A percentile compares a stretch with the other conserved stretches of the same genome.
Evolutionary conservation across 92 coral and sea anemone genomes (phyloP).

Genomic region (Epizoanthus illoricatus): DNA sequence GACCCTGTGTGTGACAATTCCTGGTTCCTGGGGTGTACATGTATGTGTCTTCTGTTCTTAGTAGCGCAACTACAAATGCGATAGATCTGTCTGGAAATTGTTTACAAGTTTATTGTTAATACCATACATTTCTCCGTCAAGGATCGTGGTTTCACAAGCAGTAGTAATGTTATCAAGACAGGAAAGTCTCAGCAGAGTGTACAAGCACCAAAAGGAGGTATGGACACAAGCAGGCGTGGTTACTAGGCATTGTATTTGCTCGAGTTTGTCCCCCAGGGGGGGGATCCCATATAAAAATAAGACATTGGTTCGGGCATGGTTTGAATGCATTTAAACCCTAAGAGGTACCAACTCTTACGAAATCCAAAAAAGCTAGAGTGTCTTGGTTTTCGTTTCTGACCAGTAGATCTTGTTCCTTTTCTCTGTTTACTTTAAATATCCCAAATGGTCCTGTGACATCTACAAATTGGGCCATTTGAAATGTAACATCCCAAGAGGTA

Average conservation of each 20-base stretch:
- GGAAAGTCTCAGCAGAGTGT: slow-evolving; percentile 65
- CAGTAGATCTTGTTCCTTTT: no score
- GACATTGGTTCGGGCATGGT: background rate
- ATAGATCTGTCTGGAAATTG: background rate
- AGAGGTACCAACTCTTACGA: no score
- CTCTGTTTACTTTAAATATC: no score
- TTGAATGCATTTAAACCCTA: no score
- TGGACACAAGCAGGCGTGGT: background rate
- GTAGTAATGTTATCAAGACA: slow-evolving; percentile 77
- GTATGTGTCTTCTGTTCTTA: no score
- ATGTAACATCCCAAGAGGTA: no score
- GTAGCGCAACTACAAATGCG: no score
- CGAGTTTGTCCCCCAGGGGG: background rate
- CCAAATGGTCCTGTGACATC: no score
- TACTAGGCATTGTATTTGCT: slow-evolving; percentile 9
- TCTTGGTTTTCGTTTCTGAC: no score
- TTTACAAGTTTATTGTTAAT: background rate
- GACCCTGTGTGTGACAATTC: slow-evolving; percentile 26
- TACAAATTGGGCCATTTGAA: no score
- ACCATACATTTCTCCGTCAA: background rate
- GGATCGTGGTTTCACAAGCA: slow-evolving; percentile 93
- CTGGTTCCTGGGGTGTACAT: no score
- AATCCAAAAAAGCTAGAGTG: no score
- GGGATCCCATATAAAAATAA: background rate
- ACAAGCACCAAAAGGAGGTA: slow-evolving; percentile 83